Evolutionary conservation across 2,888 invertebrate species (phyloP), one percentile per base, ranked within the genome.

Genomic region (Emmelina monodactyla): DNA sequence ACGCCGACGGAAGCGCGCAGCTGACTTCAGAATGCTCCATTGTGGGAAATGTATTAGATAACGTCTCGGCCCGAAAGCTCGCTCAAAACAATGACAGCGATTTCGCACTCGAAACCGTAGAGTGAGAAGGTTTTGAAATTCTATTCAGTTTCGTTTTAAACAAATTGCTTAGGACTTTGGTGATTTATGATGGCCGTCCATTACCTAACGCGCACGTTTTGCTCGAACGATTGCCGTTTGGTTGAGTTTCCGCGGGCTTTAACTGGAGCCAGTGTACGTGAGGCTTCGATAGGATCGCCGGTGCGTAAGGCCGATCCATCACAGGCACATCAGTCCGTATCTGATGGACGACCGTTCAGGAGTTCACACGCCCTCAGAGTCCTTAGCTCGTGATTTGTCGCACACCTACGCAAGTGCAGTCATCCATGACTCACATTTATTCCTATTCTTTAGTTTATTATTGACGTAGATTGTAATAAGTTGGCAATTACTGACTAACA

Each of bases 11-110:
- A 65, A 71, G 70, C 68, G 62, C 68, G 66, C 70, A 66, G 60
- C 55, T 47, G 56, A 56, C 57, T 52, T 56, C 55, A 52, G 48
- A 49, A 49, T 50, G 60, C 58, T 58, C 67, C 55, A 66, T 66
- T 68, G 71, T 71, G 55, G 54, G 59, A 58, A 59, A 51, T 55
- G 50, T 66, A 62, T 75, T 75, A 71, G 71, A 69, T 76, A 76
- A 78, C 55, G 60, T 58, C 62, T n/a, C n/a, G 49, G 58, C 58
- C 57, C 55, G 67, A 67, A 60, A 73, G 58, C 66, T 62, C 54
- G 53, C 52, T 58, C 52, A 46, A 66, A 50, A 71, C 73, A 72
- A 73, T 70, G 58, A 55, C 56, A 55, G 54, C 44, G 45, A 61
- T 64, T 69, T 65, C 53, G 53, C 53, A 62, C 62, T 59, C 51